A percentile compares a stretch with the other conserved stretches of the same genome.
These are phyloP conservation scores for Melanotaenia boesemani DNA, from an alignment of 2,797 vertebrate species.

Conservation along the genomic window DNA sequence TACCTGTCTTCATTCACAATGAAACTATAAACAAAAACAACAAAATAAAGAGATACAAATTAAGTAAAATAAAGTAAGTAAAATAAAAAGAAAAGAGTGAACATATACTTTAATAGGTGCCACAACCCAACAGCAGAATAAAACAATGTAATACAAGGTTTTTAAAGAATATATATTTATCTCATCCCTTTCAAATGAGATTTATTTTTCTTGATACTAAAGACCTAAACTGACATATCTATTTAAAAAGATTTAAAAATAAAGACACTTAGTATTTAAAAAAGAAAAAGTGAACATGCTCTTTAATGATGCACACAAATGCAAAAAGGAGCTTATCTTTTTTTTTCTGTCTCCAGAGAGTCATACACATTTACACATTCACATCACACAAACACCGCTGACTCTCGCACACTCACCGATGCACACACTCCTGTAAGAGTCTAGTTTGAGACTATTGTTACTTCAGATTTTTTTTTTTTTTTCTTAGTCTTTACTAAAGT, in stretches of 20 bases:
- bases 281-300: neutral
- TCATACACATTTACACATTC: too few species aligned
- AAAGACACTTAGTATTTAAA: neutral
- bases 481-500: too few species aligned
- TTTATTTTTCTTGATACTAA: too few species aligned
- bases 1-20: neutral
- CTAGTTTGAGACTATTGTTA: too few species aligned
- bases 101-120: neutral
- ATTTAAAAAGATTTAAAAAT: neutral
- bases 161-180: too few species aligned
- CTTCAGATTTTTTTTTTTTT: neutral
- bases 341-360: neutral
- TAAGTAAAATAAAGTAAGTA: too few species aligned
- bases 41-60: neutral
- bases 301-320: neutral
- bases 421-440: neutral
- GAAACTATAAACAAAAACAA: neutral
- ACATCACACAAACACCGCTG: neutral
- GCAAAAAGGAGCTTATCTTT: neutral
- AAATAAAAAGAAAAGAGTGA: neutral
- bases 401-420: neutral
- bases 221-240: too few species aligned
- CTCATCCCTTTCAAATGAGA: too few species aligned
- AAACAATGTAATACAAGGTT: too few species aligned
- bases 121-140: neutral